Base-by-base conservation (phyloP, 1,140 invertebrate species). In the Mizuhopecten yessoensis region DNA sequence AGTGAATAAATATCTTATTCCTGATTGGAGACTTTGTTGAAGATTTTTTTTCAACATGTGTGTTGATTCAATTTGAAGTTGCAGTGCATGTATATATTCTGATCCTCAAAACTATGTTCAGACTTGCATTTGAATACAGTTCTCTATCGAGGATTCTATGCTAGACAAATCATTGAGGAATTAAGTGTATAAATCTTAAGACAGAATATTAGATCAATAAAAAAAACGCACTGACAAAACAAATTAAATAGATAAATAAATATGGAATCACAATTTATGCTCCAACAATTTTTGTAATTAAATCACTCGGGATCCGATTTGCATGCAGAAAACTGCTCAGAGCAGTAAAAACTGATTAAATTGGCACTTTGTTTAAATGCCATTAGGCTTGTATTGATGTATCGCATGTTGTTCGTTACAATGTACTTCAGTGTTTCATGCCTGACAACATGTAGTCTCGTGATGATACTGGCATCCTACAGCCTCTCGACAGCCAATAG, bases 331-430 rank as follows among this genome's bases (percentile, higher is more conserved):
- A 75, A 75, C 57, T 75, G 23, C 23, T 75, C 29, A 3, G n/a
- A 75, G 57, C 57, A 75, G 57, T 75, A 29, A 75, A 75, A 75
- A 75, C 5, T n/a, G 23, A 75, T 75, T 75, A 75, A 75, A 75
- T n/a, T 23, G 57, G 57, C 23, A 75, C 29, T 75, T 29, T 75
- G 57, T 29, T 75, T 75, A 75, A 29, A 5, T 75, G 57, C 57
- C 57, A 75, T 75, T 29, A 75, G 11, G 5, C 57, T 29, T 29
- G 57, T 75, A 75, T 75, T 75, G 57, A 75, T 75, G 17, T 75
- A 75, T 75, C 17, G 57, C 57, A 29, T 75, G 57, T 75, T 75
- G 57, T 75, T 29, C 5, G 57, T 75, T 29, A 45, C 42, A 45
- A 45, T 13, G 42, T 17, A 45, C 17, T 45, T 45, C 17, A 17